Base-by-base conservation (phyloP, 2,113 vertebrate genomes). In the Nematolebias whitei region DNA sequence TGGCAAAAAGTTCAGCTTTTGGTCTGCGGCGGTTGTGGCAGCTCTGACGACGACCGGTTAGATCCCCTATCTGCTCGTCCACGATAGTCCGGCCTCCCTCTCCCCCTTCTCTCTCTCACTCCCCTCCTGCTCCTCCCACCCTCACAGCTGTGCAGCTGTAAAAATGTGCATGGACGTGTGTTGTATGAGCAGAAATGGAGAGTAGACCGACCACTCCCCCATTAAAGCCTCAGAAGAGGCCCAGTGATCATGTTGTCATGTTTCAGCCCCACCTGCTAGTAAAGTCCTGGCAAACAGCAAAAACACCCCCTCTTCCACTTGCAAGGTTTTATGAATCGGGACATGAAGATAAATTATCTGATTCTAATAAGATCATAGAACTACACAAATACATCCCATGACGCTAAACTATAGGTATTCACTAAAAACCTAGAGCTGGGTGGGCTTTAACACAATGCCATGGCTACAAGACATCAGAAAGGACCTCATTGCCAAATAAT, bases 81-180 rank as follows among this genome's bases (percentile, higher is more conserved):
- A 53, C 76, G 71, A 67, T 61, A 22, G 68, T 58, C 74, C 74
- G 24, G 72, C 78, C 83, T 77, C 62, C 45, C 80, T 76, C 69
- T 57, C 68, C 52, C 35, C 3, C 26, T 7, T 29, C 26, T 29
- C 3, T 3, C 26, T 29, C 26, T n/a, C n/a, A n/a, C n/a, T n/a
- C n/a, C n/a, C n/a, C n/a, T n/a, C n/a, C n/a, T n/a, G 86, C 87
- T 84, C 86, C 91, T 89, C 90, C 90, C 87, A 89, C 83, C 64
- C 74, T 75, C 68, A 79, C 89, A 92, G 90, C 88, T 90, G 76
- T 85, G 69, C 85, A 87, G 80, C 49, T 81, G 62, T 44, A 61
- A 49, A 71, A 22, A 45, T 48, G 40, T 56, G 43, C 57, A 48
- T 74, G 65, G 44, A 41, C 43, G 47, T 69, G 57, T 3, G 51